phyloP scores from a whole-genome alignment of 2,888 invertebrate species.

The Nipponacmea schrenckii region DNA sequence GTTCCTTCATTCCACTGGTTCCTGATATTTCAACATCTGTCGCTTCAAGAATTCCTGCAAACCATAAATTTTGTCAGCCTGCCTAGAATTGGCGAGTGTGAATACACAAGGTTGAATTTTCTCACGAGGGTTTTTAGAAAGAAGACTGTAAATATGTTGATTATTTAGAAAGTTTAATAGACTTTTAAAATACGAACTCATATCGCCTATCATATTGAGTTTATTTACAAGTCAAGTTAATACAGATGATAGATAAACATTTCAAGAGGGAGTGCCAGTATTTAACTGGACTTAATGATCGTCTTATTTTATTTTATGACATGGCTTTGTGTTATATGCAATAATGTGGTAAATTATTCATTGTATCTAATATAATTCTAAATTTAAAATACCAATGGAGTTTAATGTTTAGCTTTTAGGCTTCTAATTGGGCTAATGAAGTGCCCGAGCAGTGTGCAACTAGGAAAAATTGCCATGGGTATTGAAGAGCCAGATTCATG shows the following conservation, averaged over 20 bases:
- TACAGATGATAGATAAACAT: neutral
- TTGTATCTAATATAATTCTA: too few species aligned
- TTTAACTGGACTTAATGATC: too few species aligned
- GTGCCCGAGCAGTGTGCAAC: too few species aligned
- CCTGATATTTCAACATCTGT: conserved; percentile 7
- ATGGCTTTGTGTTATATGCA: too few species aligned
- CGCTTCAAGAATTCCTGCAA: neutral
- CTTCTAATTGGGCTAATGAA: too few species aligned
- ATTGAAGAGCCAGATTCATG: too few species aligned
- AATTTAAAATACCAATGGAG: too few species aligned
- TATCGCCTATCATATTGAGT: neutral
- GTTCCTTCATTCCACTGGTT: neutral
- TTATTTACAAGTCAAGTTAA: neutral
- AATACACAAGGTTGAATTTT: neutral
- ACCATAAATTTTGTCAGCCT: conserved; percentile 4
- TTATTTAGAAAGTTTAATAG: neutral
- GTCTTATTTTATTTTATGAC: too few species aligned
- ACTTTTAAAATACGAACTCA: neutral
- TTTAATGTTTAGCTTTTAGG: too few species aligned
- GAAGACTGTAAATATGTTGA: neutral
- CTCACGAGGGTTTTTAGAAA: conserved; percentile 1
- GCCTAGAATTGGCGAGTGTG: neutral
- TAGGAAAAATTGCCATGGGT: too few species aligned
- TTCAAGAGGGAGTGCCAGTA: neutral
- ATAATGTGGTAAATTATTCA: too few species aligned